These are phyloP conservation scores for Coreius guichenoti DNA, from an alignment of 2,797 vertebrate species.

Conservation along the genomic window DNA sequence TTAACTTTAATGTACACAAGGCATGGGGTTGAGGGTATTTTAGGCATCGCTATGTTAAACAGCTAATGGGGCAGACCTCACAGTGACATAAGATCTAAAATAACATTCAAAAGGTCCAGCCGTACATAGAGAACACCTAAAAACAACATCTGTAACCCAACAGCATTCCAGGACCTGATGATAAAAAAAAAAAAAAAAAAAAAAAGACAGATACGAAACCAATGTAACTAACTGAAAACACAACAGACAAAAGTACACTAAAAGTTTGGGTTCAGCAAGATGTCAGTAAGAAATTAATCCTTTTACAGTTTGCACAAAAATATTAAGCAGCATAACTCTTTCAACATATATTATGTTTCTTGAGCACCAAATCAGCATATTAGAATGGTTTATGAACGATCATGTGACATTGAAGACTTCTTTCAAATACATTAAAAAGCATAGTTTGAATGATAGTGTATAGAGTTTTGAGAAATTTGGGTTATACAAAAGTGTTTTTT, in stretches of 20 bases:
- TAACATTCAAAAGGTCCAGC: not conserved
- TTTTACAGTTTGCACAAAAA: no score
- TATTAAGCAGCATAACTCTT: no score
- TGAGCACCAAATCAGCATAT: not conserved
- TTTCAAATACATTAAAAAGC: not conserved
- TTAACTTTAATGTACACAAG: constrained; percentile 40
- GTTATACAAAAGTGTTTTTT: not conserved
- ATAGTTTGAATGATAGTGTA: not conserved
- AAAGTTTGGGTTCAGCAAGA: not conserved
- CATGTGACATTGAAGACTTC: not conserved
- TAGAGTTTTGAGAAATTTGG: not conserved
- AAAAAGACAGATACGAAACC: not conserved
- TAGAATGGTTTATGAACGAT: not conserved
- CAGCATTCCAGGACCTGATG: not conserved
- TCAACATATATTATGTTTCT: no score
- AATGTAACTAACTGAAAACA: no score
- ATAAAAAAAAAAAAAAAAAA: no score
- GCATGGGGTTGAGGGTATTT: constrained; percentile 31
- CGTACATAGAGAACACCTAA: not conserved
- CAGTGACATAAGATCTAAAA: constrained; percentile 26
- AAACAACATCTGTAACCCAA: not conserved
- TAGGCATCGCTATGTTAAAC: constrained; percentile 28
- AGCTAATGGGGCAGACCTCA: constrained; percentile 32
- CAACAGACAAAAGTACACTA: not conserved
- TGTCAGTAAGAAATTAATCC: not conserved